phyloP scores from a whole-genome alignment of 2,797 vertebrate genomes.

The Gadopsis marmoratus region DNA sequence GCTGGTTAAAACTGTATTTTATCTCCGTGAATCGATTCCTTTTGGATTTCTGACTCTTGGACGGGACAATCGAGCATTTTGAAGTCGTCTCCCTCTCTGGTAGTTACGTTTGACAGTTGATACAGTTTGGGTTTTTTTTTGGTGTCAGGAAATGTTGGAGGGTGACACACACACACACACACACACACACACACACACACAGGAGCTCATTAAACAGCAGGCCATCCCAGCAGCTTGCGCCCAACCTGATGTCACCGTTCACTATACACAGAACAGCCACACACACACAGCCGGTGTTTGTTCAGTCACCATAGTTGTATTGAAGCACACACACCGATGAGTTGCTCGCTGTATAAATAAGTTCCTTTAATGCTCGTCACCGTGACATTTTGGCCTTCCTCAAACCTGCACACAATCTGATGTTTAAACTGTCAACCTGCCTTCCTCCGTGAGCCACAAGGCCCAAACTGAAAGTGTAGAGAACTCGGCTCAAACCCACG shows the following conservation, averaged over 20 bases:
- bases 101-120: background rate
- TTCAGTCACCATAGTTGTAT: slow-evolving; percentile 16
- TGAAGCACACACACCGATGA: background rate
- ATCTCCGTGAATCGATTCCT: background rate
- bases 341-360: too few species aligned
- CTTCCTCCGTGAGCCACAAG: too few species aligned
- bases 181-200: slow-evolving; percentile 28
- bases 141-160: slow-evolving; percentile 7
- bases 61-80: background rate
- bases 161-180: slow-evolving; percentile 8
- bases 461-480: too few species aligned
- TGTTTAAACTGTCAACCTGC: too few species aligned
- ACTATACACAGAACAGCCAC: slow-evolving; percentile 1
- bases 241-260: slow-evolving; percentile 40
- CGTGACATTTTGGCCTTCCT: too few species aligned
- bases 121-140: background rate
- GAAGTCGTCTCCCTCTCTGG: background rate
- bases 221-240: slow-evolving; percentile 6
- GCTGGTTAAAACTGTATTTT: too few species aligned
- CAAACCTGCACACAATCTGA: too few species aligned
- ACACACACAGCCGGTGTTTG: slow-evolving; percentile 3
- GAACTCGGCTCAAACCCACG: too few species aligned
- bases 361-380: background rate
- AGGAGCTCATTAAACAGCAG: slow-evolving; percentile 38
- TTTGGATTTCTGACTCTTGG: background rate